A percentile compares a stretch with the other conserved stretches of the same genome.
Evolutionary conservation across 2,888 invertebrate species (phyloP).

Genomic region (Xestia sexstrigata): DNA sequence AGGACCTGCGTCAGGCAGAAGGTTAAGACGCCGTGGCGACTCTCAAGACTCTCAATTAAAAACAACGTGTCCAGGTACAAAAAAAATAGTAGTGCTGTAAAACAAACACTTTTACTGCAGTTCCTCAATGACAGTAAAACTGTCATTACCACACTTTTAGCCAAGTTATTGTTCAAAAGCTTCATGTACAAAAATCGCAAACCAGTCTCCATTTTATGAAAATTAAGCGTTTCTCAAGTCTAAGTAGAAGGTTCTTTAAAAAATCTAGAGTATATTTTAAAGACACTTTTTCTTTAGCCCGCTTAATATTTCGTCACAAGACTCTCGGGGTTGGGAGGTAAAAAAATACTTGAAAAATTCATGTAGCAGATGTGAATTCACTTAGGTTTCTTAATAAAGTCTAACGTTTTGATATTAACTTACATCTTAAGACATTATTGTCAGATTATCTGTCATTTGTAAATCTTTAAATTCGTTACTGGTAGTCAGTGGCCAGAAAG

Average conservation of each 20-base stretch:
- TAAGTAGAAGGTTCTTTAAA: constrained; percentile 45
- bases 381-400: constrained; percentile 35
- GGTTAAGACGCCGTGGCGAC: too few relatives aligned
- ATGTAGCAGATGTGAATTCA: constrained; percentile 55
- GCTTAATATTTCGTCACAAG: constrained; percentile 56
- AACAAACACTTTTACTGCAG: too few relatives aligned
- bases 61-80: too few relatives aligned
- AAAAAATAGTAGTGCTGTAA: too few relatives aligned
- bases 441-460: not conserved
- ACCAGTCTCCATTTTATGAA: constrained; percentile 36
- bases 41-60: too few relatives aligned
- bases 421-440: not conserved
- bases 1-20: too few relatives aligned
- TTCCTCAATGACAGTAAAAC: too few relatives aligned
- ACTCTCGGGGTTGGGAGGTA: constrained; percentile 32
- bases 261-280: constrained; percentile 54
- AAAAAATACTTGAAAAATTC: constrained; percentile 55
- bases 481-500: not conserved
- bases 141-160: not conserved
- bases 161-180: not conserved
- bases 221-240: constrained; percentile 47
- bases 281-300: constrained; percentile 50
- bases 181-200: constrained; percentile 23
- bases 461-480: not conserved
- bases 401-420: constrained; percentile 3